phyloP scores from a whole-genome alignment of 2,113 vertebrate genomes.

The Neogobius melanostomus region DNA sequence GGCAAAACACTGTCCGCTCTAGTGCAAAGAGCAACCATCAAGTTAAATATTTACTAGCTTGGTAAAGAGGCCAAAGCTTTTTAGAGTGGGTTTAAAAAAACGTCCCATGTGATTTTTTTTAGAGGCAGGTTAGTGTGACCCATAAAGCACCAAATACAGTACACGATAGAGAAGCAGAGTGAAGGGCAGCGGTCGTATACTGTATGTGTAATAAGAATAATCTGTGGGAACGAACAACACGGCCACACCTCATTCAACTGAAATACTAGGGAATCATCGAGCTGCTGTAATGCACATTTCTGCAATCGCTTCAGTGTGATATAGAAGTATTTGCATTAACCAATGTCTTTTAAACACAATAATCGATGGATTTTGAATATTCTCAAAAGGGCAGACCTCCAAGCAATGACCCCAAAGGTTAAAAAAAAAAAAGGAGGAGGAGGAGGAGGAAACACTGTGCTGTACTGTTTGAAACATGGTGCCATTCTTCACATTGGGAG shows the following conservation, averaged over 20 bases:
- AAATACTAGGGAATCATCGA: not conserved
- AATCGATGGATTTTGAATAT: too few relatives aligned
- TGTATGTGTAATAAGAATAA: too few relatives aligned
- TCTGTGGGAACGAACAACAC: not conserved
- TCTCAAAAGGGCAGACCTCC: too few relatives aligned
- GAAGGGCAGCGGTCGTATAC: not conserved
- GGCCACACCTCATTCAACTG: slow-evolving; percentile 19
- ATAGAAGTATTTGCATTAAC: too few relatives aligned
- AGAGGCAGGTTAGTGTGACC: not conserved
- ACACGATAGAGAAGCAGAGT: not conserved
- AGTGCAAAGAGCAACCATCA: slow-evolving; percentile 31
- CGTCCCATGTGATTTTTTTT: not conserved
- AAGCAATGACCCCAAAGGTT: too few relatives aligned
- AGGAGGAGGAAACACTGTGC: too few relatives aligned
- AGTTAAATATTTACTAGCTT: slow-evolving; percentile 50
- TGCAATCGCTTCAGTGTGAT: too few relatives aligned
- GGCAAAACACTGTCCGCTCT: not conserved
- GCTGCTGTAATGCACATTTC: too few relatives aligned
- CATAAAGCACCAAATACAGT: not conserved
- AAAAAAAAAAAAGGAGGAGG: too few relatives aligned
- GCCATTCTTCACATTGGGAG: too few relatives aligned
- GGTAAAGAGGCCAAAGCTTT: slow-evolving; percentile 7
- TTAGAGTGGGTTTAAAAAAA: slow-evolving; percentile 10
- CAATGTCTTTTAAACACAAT: too few relatives aligned
- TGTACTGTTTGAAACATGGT: too few relatives aligned